These are phyloP conservation scores for Chloroceryle aenea DNA, from an alignment of 2,113 vertebrate genomes.

Conservation along the genomic window DNA sequence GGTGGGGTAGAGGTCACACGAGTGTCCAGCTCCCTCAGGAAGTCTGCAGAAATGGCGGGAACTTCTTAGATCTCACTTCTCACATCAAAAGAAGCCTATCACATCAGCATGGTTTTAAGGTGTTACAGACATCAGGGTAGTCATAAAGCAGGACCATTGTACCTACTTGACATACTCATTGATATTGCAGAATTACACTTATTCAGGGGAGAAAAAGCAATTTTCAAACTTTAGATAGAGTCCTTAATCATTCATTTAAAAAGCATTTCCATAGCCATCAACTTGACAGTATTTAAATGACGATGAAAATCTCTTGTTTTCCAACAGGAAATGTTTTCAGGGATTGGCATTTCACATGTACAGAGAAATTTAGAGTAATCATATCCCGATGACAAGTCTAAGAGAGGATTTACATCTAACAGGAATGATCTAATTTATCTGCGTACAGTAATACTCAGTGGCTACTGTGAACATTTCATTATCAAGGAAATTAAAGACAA, in stretches of 20 bases:
- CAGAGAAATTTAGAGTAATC: constrained; percentile 59
- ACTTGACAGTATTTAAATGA: constrained; percentile 64
- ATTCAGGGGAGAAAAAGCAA: constrained; percentile 46
- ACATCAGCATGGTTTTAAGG: background rate
- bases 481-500: constrained; percentile 71
- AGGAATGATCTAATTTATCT: constrained; percentile 63
- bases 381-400: constrained; percentile 52
- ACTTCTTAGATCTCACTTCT: background rate
- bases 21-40: background rate
- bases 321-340: constrained; percentile 43
- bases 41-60: background rate
- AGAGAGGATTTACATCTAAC: constrained; percentile 56
- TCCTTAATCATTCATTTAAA: constrained; percentile 66
- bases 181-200: constrained; percentile 36
- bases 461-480: constrained; percentile 62
- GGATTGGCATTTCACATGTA: constrained; percentile 46
- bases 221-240: constrained; percentile 25
- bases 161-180: background rate
- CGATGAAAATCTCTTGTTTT: constrained; percentile 67
- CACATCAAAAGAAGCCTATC: background rate
- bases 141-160: background rate
- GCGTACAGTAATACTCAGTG: constrained; percentile 57
- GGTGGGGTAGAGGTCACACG: background rate
- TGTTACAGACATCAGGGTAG: background rate
- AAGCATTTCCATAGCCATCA: constrained; percentile 63